Evolutionary conservation across 2,797 vertebrate genomes (phyloP), one percentile per base, ranked within the genome.

Genomic region (Clarias laeviceps): DNA sequence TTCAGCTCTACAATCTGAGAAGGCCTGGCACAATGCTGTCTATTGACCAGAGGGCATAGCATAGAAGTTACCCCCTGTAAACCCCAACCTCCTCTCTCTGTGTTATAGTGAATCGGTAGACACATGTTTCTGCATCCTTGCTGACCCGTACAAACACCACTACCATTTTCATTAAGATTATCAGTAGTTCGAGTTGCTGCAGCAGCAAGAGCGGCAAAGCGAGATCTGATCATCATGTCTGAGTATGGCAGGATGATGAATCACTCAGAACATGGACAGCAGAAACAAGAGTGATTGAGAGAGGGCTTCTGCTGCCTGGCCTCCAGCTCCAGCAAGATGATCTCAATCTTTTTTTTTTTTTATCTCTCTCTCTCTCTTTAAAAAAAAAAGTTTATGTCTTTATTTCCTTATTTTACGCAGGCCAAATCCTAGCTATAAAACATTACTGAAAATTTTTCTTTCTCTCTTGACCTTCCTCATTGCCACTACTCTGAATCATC

Each of bases 91-190:
- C 68, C 15, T 11, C 5, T 69, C 29, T 64, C 65, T 68, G 18
- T 12, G 50, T 32, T 66, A n/a, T 29, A 24, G 29, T 50, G 68
- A 80, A 14, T 20, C 17, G 64, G 62, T 24, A 32, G 5, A 83
- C 32, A 54, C 24, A 22, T 40, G 40, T 57, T 62, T 80, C 57
- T 69, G 81, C 74, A 80, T 69, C 66, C 56, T 50, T 86, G 78
- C 34, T 86, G 80, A 88, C 86, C 82, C 57, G 18, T 66, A 80
- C 56, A 72, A 61, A 81, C 27, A 76, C 68, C 17, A 9, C 79
- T 72, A 73, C 84, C 65, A 57, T 82, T 82, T 82, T 86, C 80
- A 88, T 90, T 90, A 88, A 82, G 84, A 85, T 83, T 86, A 87
- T 84, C 80, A 64, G 84, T 34, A 65, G 65, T 29, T 73, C 37